Evolutionary conservation across 1,140 invertebrate genomes (phyloP).

Genomic region (Brachionus calyciflorus): DNA sequence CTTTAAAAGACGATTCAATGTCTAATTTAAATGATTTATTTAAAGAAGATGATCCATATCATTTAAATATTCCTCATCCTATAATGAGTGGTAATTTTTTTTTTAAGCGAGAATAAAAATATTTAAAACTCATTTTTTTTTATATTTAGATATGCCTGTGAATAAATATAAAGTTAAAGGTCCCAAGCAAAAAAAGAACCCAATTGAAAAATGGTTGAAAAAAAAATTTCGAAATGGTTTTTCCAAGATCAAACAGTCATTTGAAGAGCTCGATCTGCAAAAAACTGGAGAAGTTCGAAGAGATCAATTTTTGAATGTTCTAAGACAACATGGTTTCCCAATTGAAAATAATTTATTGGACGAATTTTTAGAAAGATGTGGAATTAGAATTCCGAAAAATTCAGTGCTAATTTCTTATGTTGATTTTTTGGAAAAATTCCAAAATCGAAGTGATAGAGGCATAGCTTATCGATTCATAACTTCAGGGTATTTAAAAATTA

Average conservation of each 20-base stretch:
- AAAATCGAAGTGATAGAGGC: conserved; percentile 58
- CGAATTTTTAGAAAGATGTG: conserved; percentile 57
- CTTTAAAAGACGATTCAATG: neutral
- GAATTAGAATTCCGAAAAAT: conserved; percentile 51
- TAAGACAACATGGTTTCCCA: conserved; percentile 53
- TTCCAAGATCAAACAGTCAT: conserved; percentile 54
- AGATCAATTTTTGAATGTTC: conserved; percentile 48
- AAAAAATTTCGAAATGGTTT: conserved; percentile 60
- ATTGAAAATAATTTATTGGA: conserved; percentile 56
- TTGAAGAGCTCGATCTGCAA: conserved; percentile 55
- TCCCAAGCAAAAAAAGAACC: conserved; percentile 18
- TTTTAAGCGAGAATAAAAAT: neutral
- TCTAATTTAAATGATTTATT: conserved; percentile 31
- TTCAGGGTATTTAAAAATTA: neutral
- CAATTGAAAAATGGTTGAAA: conserved; percentile 58
- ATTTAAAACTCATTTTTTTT: neutral
- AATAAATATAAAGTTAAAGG: conserved; percentile 35
- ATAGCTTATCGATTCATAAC: conserved; percentile 58
- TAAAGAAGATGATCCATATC: neutral
- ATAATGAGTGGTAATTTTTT: neutral
- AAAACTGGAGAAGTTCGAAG: conserved; percentile 53
- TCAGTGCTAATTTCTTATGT: conserved; percentile 53
- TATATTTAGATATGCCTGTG: neutral
- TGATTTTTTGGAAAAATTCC: conserved; percentile 58
- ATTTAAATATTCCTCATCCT: neutral